phyloP scores from a whole-genome alignment of 2,888 invertebrate species.

The Synanthedon myopaeformis region DNA sequence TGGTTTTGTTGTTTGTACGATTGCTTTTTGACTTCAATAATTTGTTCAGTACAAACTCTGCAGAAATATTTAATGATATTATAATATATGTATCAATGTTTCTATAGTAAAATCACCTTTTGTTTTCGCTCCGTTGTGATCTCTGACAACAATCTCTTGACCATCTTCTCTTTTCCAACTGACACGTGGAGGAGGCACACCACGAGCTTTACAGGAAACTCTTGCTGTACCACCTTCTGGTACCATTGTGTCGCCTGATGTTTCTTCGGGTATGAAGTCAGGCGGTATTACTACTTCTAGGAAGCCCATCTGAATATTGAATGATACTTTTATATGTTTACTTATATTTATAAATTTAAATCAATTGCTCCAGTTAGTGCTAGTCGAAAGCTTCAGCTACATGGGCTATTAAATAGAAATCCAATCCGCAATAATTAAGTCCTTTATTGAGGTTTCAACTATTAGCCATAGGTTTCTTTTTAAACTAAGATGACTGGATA shows the following conservation, averaged over 20 bases:
- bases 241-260: conserved; percentile 84
- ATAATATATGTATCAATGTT: too few species aligned
- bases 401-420: too few species aligned
- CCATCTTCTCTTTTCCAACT: conserved; percentile 84
- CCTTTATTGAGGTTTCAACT: too few species aligned
- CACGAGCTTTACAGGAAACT: conserved; percentile 75
- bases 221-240: conserved; percentile 78
- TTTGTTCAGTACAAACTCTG: conserved; percentile 25
- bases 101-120: conserved; percentile 46
- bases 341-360: background rate
- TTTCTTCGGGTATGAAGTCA: conserved; percentile 82
- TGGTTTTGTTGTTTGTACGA: conserved; percentile 24
- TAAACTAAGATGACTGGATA: too few species aligned
- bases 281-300: conserved; percentile 86
- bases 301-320: conserved; percentile 74
- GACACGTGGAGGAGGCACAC: conserved; percentile 79
- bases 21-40: conserved; percentile 27
- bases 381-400: too few species aligned
- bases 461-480: too few species aligned
- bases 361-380: too few species aligned
- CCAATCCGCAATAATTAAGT: too few species aligned
- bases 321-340: background rate
- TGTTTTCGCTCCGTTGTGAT: conserved; percentile 69
- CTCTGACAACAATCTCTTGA: conserved; percentile 78
- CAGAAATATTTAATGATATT: background rate